Evolutionary conservation across 1,140 invertebrate genomes (phyloP), one percentile per base, ranked within the genome.

Genomic region (Dermatophagoides farinae): DNA sequence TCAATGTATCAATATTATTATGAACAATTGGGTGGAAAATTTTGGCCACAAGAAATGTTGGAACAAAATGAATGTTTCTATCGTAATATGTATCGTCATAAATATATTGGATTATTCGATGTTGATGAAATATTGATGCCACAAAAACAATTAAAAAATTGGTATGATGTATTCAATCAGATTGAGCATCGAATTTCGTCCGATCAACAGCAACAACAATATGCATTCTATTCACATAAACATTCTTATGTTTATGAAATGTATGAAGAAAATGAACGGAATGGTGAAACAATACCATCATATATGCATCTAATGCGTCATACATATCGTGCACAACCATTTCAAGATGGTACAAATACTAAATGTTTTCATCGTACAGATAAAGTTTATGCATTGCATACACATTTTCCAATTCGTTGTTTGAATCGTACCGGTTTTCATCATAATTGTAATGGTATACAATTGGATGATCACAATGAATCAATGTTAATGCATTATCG

Each of bases 241-340:
- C 39, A 58, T 23, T 14, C 57, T 1, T 46, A 58, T 37, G 57
- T 58, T 38, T 58, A 58, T 58, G 57, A 46, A 49, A 58, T 44
- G 43, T 65, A 65, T 40, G 66, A 65, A 49, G 47, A 50, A 55
- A 23, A 6, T n/a, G 5, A 61, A 61, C 1, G 63, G 59, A 43
- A 60, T 61, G 31, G 43, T 62, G 6, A 82, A 83, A 11, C n/a
- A 65, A 83, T 86, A 63, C 88, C 86, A 31, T 81, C 79, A 62
- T 90, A 90, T 70, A 82, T 91, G 80, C 86, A 92, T 71, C 90
- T 90, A 86, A 70, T 91, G 66, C 86, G 90, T 72, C 88, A 91
- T 71, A 86, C 91, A 6, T 88, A 88, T 68, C 78, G 87, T 8
- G 82, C 84, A 50, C 81, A 81, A 68, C 89, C 87, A 71, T 90